Conservation (phyloP, 2,113 vertebrate species). For the Anguilla rostrata region DNA sequence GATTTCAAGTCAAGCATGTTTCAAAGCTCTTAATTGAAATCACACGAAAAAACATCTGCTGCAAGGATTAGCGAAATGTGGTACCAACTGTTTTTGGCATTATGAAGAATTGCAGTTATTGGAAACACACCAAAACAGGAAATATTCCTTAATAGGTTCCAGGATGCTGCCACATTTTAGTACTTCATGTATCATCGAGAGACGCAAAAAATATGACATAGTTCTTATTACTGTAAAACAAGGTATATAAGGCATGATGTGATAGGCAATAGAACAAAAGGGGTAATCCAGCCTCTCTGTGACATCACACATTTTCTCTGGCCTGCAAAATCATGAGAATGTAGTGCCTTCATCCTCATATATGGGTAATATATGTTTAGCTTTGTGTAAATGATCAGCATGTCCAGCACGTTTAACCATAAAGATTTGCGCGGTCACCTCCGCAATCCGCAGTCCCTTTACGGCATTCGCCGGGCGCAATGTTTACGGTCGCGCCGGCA, state of each 20-base stretch:
- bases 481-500: not conserved
- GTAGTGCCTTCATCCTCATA: not conserved
- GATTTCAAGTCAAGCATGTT: not conserved
- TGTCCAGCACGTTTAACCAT: not conserved
- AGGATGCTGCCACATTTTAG: not conserved
- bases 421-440: not conserved
- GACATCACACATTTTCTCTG: not conserved
- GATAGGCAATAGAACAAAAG: not conserved
- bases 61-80: conserved; percentile 35
- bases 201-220: not conserved
- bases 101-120: conserved; percentile 34
- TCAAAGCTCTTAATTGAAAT: conserved; percentile 26
- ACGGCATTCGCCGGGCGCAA: not conserved
- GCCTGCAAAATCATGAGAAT: not conserved
- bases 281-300: not conserved
- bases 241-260: not conserved
- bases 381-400: not conserved
- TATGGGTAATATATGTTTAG: not conserved
- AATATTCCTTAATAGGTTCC: conserved; percentile 13
- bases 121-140: conserved; percentile 18
- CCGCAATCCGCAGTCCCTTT: not conserved
- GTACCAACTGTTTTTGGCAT: conserved; percentile 36
- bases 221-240: not conserved
- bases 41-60: conserved; percentile 39
- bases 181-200: not conserved